phyloP scores from a whole-genome alignment of 1,140 invertebrate genomes.

The Phymastichus coffea region DNA sequence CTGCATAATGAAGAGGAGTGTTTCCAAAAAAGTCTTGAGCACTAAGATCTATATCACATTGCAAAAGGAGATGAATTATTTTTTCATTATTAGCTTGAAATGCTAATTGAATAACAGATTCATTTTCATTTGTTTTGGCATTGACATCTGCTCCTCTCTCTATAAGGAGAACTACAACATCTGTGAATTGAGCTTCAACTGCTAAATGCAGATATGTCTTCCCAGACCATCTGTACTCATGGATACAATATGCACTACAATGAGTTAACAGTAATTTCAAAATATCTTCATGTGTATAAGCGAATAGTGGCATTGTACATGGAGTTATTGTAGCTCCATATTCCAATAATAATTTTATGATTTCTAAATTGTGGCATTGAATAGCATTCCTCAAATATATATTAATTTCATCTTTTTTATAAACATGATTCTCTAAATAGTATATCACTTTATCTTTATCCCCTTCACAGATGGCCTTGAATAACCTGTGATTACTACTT shows the following conservation, averaged over 20 bases:
- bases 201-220: slow-evolving; percentile 1
- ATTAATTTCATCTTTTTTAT: not conserved
- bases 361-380: not conserved
- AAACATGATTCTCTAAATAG: not conserved
- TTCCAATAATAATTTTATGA: not conserved
- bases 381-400: not conserved
- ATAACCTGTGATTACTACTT: too few relatives aligned
- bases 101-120: not conserved
- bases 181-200: not conserved
- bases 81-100: not conserved
- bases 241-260: not conserved
- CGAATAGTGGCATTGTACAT: not conserved
- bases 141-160: not conserved
- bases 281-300: not conserved
- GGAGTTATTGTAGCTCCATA: not conserved
- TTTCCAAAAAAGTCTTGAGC: not conserved
- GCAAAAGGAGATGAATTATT: not conserved
- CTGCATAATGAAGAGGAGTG: slow-evolving; percentile 4
- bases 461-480: not conserved
- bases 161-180: not conserved
- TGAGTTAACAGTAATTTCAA: not conserved
- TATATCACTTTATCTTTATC: not conserved
- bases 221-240: not conserved
- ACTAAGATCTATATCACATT: not conserved
- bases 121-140: not conserved